Conservation (phyloP, 2,888 invertebrate genomes). For the Mesoligia furuncula region DNA sequence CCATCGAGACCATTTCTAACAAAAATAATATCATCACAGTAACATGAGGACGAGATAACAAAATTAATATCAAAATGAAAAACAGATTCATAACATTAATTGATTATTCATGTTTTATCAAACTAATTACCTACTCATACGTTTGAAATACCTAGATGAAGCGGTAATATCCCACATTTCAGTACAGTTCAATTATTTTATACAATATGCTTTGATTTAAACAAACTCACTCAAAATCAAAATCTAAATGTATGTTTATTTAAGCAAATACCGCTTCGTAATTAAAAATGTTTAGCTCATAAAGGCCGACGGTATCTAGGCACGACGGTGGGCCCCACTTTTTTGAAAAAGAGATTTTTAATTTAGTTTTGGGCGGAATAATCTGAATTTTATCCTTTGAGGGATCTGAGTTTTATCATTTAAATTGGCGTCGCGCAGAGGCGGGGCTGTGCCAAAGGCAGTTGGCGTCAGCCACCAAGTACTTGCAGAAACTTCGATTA, state of each 20-base stretch:
- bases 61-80: slow-evolving; percentile 16
- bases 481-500: slow-evolving; percentile 88
- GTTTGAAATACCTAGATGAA: slow-evolving; percentile 18
- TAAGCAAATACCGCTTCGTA: slow-evolving; percentile 33
- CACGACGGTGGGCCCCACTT: slow-evolving; percentile 44
- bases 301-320: slow-evolving; percentile 49
- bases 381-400: slow-evolving; percentile 86
- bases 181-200: slow-evolving; percentile 3
- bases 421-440: slow-evolving; percentile 84
- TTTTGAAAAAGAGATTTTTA: slow-evolving; percentile 72
- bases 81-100: slow-evolving; percentile 21
- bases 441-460: slow-evolving; percentile 85
- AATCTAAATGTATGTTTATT: slow-evolving; percentile 26
- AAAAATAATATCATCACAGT: slow-evolving; percentile 2
- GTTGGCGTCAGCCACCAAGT: slow-evolving; percentile 85
- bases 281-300: slow-evolving; percentile 58
- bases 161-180: background rate
- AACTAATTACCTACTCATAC: slow-evolving; percentile 23
- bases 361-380: slow-evolving; percentile 79
- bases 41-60: slow-evolving; percentile 8
- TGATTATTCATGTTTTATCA: slow-evolving; percentile 22
- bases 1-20: background rate
- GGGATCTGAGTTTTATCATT: slow-evolving; percentile 88
- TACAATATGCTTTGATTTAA: slow-evolving; percentile 2
- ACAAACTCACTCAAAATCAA: slow-evolving; percentile 21